These are phyloP conservation scores for Odontocerum albicorne DNA, from an alignment of 2,888 invertebrate genomes.

Conservation along the genomic window DNA sequence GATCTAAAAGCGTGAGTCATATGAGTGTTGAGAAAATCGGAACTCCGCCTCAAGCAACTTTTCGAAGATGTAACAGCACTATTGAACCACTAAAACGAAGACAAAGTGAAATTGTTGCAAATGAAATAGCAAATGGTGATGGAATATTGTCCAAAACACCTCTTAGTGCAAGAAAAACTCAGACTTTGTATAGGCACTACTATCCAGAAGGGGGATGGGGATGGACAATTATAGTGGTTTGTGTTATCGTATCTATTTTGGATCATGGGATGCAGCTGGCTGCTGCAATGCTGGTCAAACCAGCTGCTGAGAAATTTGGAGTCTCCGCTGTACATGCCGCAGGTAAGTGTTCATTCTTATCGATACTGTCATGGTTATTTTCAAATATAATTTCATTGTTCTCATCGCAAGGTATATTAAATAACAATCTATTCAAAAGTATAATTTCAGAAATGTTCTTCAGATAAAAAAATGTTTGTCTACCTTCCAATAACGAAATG, in stretches of 20 bases:
- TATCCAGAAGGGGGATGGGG: constrained; percentile 92
- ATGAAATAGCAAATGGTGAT: constrained; percentile 23
- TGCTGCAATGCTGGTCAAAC: constrained; percentile 41
- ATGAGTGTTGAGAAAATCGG: constrained; percentile 29
- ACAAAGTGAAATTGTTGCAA: constrained; percentile 31
- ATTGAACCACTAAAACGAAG: constrained; percentile 32
- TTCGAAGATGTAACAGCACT: constrained; percentile 35
- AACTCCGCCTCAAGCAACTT: constrained; percentile 18
- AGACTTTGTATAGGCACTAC: constrained; percentile 72
- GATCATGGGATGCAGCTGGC: constrained; percentile 75
- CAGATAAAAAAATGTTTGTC: no score
- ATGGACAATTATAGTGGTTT: constrained; percentile 76
- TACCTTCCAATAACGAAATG: no score
- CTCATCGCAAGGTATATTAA: no score
- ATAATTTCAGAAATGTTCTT: no score
- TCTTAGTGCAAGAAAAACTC: constrained; percentile 62
- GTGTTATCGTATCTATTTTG: constrained; percentile 71
- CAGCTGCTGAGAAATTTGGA: constrained; percentile 32
- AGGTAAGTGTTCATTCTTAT: constrained; percentile 26
- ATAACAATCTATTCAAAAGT: no score
- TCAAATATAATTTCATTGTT: no score
- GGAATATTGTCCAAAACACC: constrained; percentile 36
- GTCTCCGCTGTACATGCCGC: constrained; percentile 33
- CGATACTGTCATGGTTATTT: no score
- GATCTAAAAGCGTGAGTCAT: constrained; percentile 52